Evolutionary conservation across 2,797 vertebrate genomes (phyloP).

Genomic region (Eidolon dupreanum): DNA sequence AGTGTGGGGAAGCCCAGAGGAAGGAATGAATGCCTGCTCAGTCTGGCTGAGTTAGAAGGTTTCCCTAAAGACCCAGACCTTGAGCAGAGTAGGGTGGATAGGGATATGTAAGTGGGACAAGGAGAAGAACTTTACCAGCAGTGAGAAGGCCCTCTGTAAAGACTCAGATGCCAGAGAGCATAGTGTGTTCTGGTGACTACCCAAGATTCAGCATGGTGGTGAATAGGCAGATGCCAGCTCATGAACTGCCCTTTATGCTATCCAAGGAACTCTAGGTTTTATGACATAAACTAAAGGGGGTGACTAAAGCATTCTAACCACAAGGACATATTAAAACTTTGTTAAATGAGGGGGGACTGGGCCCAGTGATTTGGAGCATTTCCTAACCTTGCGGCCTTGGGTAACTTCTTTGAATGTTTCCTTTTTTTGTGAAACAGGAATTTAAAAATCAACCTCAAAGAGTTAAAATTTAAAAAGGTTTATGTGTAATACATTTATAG

Average conservation of each 20-base stretch:
- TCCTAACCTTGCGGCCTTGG: background rate
- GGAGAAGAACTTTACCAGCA: background rate
- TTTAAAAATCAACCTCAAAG: background rate
- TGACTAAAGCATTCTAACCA: background rate
- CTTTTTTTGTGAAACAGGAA: background rate
- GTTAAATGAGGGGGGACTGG: background rate
- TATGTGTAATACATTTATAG: background rate
- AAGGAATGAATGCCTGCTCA: background rate
- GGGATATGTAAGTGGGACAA: background rate
- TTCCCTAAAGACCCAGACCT: conserved; percentile 5
- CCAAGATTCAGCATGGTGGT: background rate
- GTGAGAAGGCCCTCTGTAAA: background rate
- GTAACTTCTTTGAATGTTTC: background rate
- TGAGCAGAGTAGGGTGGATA: background rate
- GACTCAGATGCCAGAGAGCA: background rate
- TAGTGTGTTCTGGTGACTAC: background rate
- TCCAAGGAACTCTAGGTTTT: background rate
- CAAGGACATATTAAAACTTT: background rate
- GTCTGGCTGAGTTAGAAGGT: background rate
- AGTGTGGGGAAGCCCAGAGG: background rate
- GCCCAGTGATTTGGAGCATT: background rate
- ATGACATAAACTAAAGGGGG: background rate
- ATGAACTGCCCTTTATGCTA: background rate
- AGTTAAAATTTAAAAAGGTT: background rate
- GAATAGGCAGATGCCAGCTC: background rate